Evolutionary conservation across 2,113 vertebrate genomes (phyloP).

Genomic region (Hippolais icterina): DNA sequence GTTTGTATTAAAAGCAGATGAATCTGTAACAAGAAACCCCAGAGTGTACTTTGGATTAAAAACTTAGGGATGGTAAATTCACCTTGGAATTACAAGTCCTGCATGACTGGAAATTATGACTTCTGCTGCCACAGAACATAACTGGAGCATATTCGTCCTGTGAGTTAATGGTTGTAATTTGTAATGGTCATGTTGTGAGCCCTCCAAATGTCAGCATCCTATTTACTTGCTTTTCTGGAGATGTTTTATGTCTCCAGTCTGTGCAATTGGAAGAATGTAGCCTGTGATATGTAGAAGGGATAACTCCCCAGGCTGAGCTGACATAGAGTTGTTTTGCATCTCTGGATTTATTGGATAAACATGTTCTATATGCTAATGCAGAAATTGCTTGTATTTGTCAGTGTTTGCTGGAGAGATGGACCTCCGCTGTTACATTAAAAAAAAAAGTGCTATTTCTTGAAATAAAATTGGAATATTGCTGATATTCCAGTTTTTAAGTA

Average conservation of each 20-base stretch:
- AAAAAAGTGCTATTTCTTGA: not conserved
- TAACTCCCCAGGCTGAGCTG: not conserved
- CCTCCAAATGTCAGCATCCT: conserved; percentile 5
- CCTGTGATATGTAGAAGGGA: not conserved
- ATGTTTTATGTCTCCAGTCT: not conserved
- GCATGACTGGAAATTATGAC: conserved; percentile 20
- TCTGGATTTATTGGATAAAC: not conserved
- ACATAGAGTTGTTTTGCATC: not conserved
- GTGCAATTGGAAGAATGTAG: not conserved
- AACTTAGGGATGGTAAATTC: not conserved
- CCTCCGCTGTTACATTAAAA: not conserved
- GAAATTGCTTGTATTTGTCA: not conserved
- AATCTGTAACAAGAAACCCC: not conserved
- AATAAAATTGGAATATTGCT: not conserved
- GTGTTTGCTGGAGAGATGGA: not conserved
- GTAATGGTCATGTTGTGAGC: not conserved
- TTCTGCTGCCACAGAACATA: not conserved
- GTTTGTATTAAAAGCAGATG: not conserved
- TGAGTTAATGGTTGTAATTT: not conserved
- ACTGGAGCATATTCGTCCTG: not conserved
- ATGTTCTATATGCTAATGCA: fast-evolving
- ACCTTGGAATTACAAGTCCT: not conserved
- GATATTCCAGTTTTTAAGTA: no score
- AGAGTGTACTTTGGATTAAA: not conserved
- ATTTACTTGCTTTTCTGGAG: conserved; percentile 12